These are phyloP conservation scores for Polylopha cassiicola DNA, from an alignment of 2,888 invertebrate genomes.

Conservation along the genomic window DNA sequence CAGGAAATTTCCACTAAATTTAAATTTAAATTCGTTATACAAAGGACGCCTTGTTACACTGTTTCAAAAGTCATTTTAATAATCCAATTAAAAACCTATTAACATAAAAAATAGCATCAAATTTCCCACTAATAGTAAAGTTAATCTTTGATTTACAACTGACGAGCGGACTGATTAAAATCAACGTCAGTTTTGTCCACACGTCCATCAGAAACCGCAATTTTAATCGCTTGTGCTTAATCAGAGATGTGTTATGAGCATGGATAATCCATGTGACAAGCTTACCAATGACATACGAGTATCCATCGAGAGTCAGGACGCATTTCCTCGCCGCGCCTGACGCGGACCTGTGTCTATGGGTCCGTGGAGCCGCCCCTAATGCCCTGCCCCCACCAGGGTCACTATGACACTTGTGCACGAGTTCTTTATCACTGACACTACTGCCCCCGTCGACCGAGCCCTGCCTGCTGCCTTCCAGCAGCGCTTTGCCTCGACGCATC, in stretches of 20 bases:
- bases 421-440: conserved; percentile 74
- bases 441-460: conserved; percentile 66
- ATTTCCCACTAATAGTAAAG: too few relatives aligned
- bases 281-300: conserved; percentile 92
- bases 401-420: conserved; percentile 82
- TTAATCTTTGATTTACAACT: neutral
- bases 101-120: too few relatives aligned
- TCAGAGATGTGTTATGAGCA: conserved; percentile 9
- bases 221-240: conserved; percentile 17
- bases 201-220: conserved; percentile 6
- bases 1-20: too few relatives aligned
- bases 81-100: too few relatives aligned
- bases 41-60: too few relatives aligned
- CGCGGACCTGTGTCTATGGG: conserved; percentile 62
- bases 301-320: conserved; percentile 89
- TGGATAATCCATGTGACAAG: conserved; percentile 12
- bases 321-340: conserved; percentile 84
- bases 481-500: conserved; percentile 69
- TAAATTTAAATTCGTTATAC: too few relatives aligned
- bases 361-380: conserved; percentile 55
- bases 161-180: conserved; percentile 1
- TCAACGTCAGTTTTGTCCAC: conserved; percentile 4
- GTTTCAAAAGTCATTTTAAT: too few relatives aligned
- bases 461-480: conserved; percentile 69
- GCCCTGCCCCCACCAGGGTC: conserved; percentile 79